A percentile compares a stretch with the other conserved stretches of the same genome.
phyloP scores from a whole-genome alignment of 2,113 vertebrate genomes.

The Colossoma macropomum region DNA sequence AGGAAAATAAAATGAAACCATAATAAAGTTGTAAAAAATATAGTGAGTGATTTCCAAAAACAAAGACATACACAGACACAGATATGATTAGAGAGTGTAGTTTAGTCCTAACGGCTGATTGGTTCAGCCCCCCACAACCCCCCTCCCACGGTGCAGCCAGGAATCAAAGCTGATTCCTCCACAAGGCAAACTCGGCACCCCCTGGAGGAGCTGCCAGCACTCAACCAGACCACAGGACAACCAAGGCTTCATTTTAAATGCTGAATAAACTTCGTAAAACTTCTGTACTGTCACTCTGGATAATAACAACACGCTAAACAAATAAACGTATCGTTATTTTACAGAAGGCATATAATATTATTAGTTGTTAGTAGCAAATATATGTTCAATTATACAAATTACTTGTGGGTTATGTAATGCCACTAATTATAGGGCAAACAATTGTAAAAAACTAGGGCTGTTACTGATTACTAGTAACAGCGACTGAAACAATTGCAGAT shows the following conservation, averaged over 20 bases:
- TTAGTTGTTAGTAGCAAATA: slow-evolving; percentile 64
- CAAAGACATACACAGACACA: not conserved
- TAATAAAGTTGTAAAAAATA: too few relatives aligned
- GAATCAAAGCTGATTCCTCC: slow-evolving; percentile 66
- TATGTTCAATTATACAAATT: slow-evolving; percentile 70
- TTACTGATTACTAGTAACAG: slow-evolving; percentile 74
- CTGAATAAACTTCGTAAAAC: not conserved
- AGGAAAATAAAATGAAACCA: not conserved
- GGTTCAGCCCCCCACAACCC: slow-evolving; percentile 9
- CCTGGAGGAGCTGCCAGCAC: slow-evolving; percentile 67
- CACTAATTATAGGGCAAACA: slow-evolving; percentile 56
- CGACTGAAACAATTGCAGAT: slow-evolving; percentile 13
- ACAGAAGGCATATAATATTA: too few relatives aligned
- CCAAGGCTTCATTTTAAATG: slow-evolving; percentile 59
- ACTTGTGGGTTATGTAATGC: slow-evolving; percentile 61
- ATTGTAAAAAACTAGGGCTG: slow-evolving; percentile 35
- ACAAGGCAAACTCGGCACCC: slow-evolving; percentile 74
- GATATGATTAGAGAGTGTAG: not conserved
- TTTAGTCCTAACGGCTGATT: slow-evolving; percentile 3
- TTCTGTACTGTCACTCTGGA: too few relatives aligned
- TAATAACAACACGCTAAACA: not conserved
- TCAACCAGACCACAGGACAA: slow-evolving; percentile 66
- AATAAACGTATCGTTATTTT: too few relatives aligned
- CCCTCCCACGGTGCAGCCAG: slow-evolving; percentile 38
- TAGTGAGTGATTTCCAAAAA: not conserved